Percentiles rank a stretch among this genome's conserved stretches.
These are phyloP conservation scores for Manis pentadactyla DNA, from an alignment of 2,797 vertebrate species.

Conservation along the genomic window DNA sequence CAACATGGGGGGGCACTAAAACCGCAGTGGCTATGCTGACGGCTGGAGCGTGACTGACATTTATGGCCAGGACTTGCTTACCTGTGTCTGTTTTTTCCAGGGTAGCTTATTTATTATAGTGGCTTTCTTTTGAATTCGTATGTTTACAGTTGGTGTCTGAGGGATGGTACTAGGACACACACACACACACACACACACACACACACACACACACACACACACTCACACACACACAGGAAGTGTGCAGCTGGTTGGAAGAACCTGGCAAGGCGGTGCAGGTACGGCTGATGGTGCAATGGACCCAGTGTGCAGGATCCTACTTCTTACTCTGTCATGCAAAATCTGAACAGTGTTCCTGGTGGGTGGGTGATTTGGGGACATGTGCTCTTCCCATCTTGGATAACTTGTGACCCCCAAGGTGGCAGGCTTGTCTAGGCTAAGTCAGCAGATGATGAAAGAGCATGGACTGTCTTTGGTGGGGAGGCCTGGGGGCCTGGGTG, in stretches of 20 bases:
- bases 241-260: not conserved
- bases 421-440: accelerated
- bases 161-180: not conserved
- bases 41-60: accelerated
- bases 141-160: not conserved
- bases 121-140: not conserved
- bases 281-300: accelerated
- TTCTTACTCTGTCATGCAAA: not conserved
- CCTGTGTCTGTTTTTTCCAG: not conserved
- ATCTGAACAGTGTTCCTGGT: accelerated
- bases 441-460: not conserved
- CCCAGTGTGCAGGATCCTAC: too few relatives aligned
- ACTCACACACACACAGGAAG: accelerated
- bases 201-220: not conserved
- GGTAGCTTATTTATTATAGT: accelerated
- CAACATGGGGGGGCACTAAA: accelerated
- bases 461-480: not conserved
- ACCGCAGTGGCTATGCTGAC: not conserved
- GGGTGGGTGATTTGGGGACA: accelerated
- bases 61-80: accelerated
- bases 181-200: not conserved
- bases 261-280: accelerated
- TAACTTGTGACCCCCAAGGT: not conserved
- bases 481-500: too few relatives aligned
- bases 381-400: not conserved